Conservation (phyloP, 1,140 invertebrate species). For the Lanistes nyassanus region DNA sequence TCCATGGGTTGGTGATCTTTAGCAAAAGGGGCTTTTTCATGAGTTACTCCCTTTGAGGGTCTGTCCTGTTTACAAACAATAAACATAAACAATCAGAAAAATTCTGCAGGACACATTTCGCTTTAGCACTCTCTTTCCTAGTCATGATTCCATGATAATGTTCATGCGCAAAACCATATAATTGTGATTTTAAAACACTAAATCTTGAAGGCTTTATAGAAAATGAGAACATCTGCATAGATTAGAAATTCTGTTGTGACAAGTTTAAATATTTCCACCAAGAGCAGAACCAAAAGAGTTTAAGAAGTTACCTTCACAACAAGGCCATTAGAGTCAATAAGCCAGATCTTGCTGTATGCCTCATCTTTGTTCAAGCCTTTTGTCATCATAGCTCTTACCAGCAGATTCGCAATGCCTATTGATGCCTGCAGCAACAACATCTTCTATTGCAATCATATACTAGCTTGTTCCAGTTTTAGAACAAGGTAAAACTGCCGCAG, state of each 20-base stretch:
- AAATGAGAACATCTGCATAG: background rate
- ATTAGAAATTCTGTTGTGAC: background rate
- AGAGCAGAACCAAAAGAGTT: background rate
- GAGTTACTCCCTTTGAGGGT: conserved; percentile 55
- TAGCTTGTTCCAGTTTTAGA: background rate
- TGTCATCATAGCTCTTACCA: conserved; percentile 60
- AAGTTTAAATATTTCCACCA: background rate
- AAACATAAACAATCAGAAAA: conserved; percentile 3
- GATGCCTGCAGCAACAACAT: conserved; percentile 56
- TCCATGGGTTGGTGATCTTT: conserved; percentile 50
- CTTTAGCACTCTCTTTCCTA: no score
- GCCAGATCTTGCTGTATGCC: conserved; percentile 61
- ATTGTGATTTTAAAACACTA: background rate
- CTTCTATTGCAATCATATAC: background rate
- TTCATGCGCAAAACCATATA: background rate
- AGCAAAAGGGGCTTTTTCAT: conserved; percentile 58
- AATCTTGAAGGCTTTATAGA: background rate
- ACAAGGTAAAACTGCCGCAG: background rate
- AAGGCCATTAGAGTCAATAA: conserved; percentile 65
- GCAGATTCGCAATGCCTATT: conserved; percentile 65
- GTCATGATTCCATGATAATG: background rate
- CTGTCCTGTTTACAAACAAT: conserved; percentile 45
- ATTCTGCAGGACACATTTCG: background rate
- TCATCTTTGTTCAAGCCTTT: conserved; percentile 56
- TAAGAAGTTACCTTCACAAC: conserved; percentile 55